A percentile compares a stretch with the other conserved stretches of the same genome.
Conservation (phyloP, 2,888 invertebrate species). For the Yponomeuta cagnagella region DNA sequence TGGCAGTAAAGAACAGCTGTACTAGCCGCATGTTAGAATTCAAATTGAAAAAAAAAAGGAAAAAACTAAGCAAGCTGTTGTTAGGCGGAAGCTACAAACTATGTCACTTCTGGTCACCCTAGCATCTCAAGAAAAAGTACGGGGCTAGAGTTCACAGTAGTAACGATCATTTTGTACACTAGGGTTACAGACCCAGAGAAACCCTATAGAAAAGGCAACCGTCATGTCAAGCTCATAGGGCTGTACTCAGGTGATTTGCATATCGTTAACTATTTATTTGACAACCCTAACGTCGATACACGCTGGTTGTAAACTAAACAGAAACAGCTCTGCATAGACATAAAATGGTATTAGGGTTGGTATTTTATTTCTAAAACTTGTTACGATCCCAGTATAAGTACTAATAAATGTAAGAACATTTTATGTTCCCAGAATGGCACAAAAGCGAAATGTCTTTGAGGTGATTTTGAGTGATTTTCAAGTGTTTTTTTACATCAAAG, state of each 20-base stretch:
- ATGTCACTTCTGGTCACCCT: not conserved
- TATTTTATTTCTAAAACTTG: too few species aligned
- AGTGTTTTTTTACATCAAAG: too few species aligned
- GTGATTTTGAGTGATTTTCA: too few species aligned
- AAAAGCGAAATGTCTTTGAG: too few species aligned
- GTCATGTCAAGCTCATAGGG: slow-evolving; percentile 22
- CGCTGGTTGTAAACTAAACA: not conserved
- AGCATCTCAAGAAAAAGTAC: not conserved
- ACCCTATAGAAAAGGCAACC: slow-evolving; percentile 18
- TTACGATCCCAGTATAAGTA: too few species aligned
- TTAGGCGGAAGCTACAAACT: not conserved
- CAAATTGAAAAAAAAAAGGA: not conserved
- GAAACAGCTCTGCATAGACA: not conserved
- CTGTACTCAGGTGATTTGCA: slow-evolving; percentile 26
- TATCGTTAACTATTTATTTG: slow-evolving; percentile 27
- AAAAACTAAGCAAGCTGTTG: slow-evolving; percentile 15
- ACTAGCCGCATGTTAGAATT: not conserved
- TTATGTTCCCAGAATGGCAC: too few species aligned
- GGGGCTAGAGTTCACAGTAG: not conserved
- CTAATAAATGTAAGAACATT: too few species aligned
- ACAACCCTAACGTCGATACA: slow-evolving; percentile 19
- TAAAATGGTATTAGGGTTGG: not conserved
- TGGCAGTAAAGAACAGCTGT: slow-evolving; percentile 13
- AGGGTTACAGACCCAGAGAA: slow-evolving; percentile 6
- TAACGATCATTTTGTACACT: not conserved